These are phyloP conservation scores for Caloenas nicobarica DNA, from an alignment of 2,113 vertebrate species.

Conservation along the genomic window DNA sequence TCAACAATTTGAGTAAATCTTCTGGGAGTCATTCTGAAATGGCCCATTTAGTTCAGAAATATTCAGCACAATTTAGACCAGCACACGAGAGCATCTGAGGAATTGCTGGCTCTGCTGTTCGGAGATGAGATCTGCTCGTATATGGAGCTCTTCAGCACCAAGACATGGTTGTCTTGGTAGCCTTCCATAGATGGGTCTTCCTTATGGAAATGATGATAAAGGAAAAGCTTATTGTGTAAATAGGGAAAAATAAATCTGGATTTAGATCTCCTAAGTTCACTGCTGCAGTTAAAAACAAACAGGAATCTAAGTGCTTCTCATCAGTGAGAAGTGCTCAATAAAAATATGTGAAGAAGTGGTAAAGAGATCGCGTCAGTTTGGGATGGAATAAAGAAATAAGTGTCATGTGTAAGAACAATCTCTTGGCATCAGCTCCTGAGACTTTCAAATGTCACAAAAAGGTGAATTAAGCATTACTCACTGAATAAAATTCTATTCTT, in stretches of 20 bases:
- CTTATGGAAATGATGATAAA: not conserved
- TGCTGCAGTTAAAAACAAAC: not conserved
- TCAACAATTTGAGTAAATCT: not conserved
- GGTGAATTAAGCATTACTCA: not conserved
- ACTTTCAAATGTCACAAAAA: not conserved
- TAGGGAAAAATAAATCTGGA: not conserved
- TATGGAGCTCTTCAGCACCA: not conserved
- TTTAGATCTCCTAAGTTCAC: not conserved
- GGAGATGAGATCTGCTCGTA: not conserved
- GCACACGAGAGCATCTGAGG: accelerated
- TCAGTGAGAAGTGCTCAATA: not conserved
- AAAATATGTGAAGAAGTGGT: not conserved
- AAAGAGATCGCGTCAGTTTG: not conserved
- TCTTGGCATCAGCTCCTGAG: not conserved
- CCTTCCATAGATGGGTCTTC: not conserved
- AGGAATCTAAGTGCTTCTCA: not conserved
- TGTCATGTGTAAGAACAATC: not conserved
- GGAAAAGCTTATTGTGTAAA: not conserved
- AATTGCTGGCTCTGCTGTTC: not conserved
- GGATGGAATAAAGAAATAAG: not conserved
- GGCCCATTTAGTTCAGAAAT: not conserved
- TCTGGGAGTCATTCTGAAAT: not conserved
- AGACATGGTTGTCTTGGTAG: too few relatives aligned
- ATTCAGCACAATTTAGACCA: not conserved
- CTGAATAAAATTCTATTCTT: not conserved